Evolutionary conservation across 2,797 vertebrate genomes (phyloP).

Genomic region (Pristis pectinata): DNA sequence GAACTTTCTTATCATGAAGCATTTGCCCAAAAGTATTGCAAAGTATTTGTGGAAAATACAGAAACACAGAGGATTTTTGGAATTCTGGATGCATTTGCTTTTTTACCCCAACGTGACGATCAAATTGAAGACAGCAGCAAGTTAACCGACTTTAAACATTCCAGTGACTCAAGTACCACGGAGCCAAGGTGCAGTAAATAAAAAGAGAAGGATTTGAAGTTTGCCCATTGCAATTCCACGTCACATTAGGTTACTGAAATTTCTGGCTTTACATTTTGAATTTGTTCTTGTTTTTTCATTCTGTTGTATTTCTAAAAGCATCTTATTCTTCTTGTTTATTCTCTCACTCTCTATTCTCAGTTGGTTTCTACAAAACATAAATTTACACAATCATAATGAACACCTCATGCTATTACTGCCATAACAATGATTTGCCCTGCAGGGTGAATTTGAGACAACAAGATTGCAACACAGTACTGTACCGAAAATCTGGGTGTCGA

Average conservation of each 20-base stretch:
- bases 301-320: not conserved
- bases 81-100: slow-evolving; percentile 46
- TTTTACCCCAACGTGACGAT: slow-evolving; percentile 37
- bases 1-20: slow-evolving; percentile 45
- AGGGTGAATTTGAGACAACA: not conserved
- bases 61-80: slow-evolving; percentile 45
- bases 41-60: slow-evolving; percentile 47
- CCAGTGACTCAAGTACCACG: slow-evolving; percentile 21
- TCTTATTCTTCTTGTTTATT: not conserved
- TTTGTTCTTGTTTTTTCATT: not conserved
- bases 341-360: not conserved
- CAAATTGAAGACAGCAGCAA: slow-evolving; percentile 29
- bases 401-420: not conserved
- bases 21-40: slow-evolving; percentile 42
- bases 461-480: not conserved
- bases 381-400: not conserved
- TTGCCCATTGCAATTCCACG: not conserved
- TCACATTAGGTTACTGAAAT: not conserved
- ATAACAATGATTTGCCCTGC: not conserved
- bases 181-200: slow-evolving; percentile 42
- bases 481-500: not conserved
- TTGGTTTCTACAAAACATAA: not conserved
- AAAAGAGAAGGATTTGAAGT: not conserved
- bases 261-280: not conserved
- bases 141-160: no score